Percentiles rank a stretch among this genome's conserved stretches.
phyloP scores from a whole-genome alignment of 2,113 vertebrate species.

The Narcine bancroftii region DNA sequence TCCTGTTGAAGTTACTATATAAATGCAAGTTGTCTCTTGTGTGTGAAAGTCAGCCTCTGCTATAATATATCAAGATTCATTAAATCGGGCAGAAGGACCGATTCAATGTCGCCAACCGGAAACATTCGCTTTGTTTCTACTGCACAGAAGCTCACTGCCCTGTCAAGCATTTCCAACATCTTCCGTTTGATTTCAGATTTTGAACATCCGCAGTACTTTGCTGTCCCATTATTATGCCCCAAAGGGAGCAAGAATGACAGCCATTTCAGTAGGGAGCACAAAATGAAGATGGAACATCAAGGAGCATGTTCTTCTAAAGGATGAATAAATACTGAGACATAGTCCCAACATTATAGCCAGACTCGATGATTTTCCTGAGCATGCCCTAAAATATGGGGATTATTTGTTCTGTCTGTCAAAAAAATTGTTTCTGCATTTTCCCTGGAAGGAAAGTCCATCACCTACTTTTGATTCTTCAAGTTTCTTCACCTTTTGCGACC shows the following conservation, averaged over 20 bases:
- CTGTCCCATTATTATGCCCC: background rate
- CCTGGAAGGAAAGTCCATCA: background rate
- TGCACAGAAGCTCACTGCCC: too few species aligned
- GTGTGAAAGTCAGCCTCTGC: background rate
- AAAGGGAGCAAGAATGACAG: background rate
- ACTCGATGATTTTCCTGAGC: background rate
- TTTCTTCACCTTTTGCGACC: too few species aligned
- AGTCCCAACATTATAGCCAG: background rate
- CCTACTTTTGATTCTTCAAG: too few species aligned
- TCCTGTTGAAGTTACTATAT: background rate
- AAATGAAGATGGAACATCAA: background rate
- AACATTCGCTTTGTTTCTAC: too few species aligned
- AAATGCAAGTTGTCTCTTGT: background rate
- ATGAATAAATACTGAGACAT: slow-evolving; percentile 3
- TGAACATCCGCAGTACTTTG: too few species aligned
- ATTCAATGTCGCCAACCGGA: too few species aligned
- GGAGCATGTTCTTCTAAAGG: background rate
- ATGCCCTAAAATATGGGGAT: background rate
- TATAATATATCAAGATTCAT: background rate
- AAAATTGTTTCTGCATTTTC: background rate
- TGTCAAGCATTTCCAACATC: too few species aligned
- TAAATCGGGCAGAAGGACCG: too few species aligned
- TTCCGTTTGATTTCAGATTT: too few species aligned
- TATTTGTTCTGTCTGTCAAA: background rate
- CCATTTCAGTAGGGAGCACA: background rate